Conservation (phyloP, 2,888 invertebrate genomes). For the Agelastica alni region DNA sequence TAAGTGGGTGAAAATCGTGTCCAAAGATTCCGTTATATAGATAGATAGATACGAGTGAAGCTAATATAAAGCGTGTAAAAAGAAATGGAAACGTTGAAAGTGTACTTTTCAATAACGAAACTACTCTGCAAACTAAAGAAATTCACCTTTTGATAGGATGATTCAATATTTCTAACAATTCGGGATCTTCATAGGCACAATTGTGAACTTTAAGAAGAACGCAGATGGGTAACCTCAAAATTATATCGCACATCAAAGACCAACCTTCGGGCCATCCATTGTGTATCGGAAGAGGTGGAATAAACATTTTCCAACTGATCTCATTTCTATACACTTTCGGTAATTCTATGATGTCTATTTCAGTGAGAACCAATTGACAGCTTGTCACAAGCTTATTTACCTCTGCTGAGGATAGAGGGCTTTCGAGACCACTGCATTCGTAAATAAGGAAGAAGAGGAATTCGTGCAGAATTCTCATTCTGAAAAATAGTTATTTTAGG, state of each 20-base stretch:
- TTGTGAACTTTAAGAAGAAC: constrained; percentile 71
- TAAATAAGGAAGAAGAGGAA: constrained; percentile 72
- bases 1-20: no score
- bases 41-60: no score
- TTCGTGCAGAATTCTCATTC: constrained; percentile 69
- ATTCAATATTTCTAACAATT: constrained; percentile 62
- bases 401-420: constrained; percentile 46
- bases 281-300: constrained; percentile 68
- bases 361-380: constrained; percentile 43
- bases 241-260: constrained; percentile 70
- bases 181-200: constrained; percentile 62
- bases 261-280: constrained; percentile 61
- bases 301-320: constrained; percentile 72
- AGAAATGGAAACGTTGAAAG: no score
- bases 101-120: no score
- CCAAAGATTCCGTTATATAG: no score
- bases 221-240: constrained; percentile 71
- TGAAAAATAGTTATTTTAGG: constrained; percentile 60
- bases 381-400: constrained; percentile 42
- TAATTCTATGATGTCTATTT: constrained; percentile 56
- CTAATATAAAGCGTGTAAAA: no score
- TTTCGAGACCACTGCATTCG: constrained; percentile 46
- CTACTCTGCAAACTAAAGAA: no score
- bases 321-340: constrained; percentile 59
- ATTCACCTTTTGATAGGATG: constrained; percentile 66